These are phyloP conservation scores for Scopus umbretta DNA, from an alignment of 2,113 vertebrate genomes.

Conservation along the genomic window DNA sequence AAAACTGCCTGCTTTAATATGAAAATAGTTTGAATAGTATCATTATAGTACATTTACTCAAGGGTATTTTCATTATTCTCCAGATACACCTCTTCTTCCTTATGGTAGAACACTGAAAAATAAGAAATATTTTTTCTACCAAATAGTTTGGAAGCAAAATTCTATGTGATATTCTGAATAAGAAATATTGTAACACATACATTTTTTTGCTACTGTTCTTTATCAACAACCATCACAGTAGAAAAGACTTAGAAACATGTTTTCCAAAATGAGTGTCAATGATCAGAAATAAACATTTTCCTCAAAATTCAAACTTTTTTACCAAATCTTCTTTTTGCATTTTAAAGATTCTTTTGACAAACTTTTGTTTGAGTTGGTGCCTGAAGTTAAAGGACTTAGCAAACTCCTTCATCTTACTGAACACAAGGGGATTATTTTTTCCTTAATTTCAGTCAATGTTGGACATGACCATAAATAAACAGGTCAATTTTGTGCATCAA, in stretches of 20 bases:
- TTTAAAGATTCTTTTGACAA: not conserved
- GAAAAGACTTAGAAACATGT: not conserved
- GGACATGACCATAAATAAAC: not conserved
- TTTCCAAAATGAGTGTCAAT: not conserved
- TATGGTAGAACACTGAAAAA: not conserved
- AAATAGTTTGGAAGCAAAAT: not conserved
- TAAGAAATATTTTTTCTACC: not conserved
- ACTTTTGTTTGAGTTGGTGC: not conserved
- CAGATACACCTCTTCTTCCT: not conserved
- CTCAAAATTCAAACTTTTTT: not conserved
- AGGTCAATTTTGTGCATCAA: not conserved
- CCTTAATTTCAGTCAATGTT: not conserved
- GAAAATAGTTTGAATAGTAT: not conserved
- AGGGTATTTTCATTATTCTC: not conserved
- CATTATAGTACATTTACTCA: not conserved
- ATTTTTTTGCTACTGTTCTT: fast-evolving
- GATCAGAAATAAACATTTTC: not conserved
- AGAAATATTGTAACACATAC: not conserved
- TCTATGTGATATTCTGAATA: not conserved
- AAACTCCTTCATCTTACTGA: not conserved
- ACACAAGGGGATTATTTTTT: not conserved
- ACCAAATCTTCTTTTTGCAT: not conserved
- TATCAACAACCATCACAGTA: not conserved
- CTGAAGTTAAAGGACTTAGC: not conserved
- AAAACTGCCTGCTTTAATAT: not conserved